These are phyloP conservation scores for Alosa sapidissima DNA, from an alignment of 2,797 vertebrate species.

Conservation along the genomic window DNA sequence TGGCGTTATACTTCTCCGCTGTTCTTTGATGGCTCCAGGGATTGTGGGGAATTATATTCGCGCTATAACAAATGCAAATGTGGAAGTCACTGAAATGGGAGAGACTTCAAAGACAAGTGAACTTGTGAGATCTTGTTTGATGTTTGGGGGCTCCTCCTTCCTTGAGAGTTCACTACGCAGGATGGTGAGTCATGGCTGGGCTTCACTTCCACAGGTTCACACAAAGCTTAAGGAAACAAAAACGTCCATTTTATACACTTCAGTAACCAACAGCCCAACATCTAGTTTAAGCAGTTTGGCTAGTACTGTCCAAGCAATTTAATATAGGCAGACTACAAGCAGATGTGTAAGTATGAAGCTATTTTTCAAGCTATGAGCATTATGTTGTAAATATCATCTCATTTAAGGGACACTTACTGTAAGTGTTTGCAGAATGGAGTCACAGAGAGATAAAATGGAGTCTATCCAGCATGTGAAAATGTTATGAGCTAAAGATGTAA, in stretches of 20 bases:
- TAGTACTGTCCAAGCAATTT: not conserved
- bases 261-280: not conserved
- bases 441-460: not conserved
- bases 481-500: not conserved
- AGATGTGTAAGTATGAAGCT: not conserved
- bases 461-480: not conserved
- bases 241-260: not conserved
- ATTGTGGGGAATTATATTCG: not conserved
- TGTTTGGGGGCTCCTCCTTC: not conserved
- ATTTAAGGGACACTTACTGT: conserved; percentile 3
- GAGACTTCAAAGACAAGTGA: conserved; percentile 14
- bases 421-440: not conserved
- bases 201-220: not conserved
- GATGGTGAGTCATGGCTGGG: not conserved
- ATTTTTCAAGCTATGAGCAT: not conserved
- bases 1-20: not conserved
- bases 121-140: conserved; percentile 15
- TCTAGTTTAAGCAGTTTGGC: not conserved
- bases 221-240: conserved; percentile 15
- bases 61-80: conserved; percentile 15
- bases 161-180: conserved; percentile 2
- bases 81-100: conserved; percentile 6
- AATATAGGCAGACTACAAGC: not conserved
- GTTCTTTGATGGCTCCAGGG: not conserved
- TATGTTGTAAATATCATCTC: not conserved